Evolutionary conservation across 2,888 invertebrate species (phyloP), one percentile per base, ranked within the genome.

Genomic region (Epistrophe eligans): DNA sequence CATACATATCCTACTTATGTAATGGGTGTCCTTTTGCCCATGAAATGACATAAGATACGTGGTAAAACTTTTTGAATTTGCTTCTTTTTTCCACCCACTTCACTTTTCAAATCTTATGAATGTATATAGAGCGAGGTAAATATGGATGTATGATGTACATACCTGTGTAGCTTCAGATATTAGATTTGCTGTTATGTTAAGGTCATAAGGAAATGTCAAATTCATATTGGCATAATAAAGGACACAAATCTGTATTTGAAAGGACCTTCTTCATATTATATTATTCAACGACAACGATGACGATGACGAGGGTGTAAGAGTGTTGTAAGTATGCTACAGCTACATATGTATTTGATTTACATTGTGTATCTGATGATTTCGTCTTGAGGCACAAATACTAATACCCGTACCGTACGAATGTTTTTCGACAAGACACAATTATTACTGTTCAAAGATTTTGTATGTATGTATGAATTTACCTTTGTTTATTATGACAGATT

Each of bases 171-270:
- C 35, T 10, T 40, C 9, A 40, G 7, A 9, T 35, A 35, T 8
- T n/a, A 32, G 8, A 35, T 50, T 50, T 66, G 17, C 19, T 35
- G 35, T 50, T 35, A 67, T 67, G 38, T 67, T 45, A 35, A 45
- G 35, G 50, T 50, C 50, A 67, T 19, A 67, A 38, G 67, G 38
- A 67, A 50, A 67, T 50, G 67, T 67, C 67, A 67, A 50, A 67
- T 67, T 50, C 50, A 38, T 50, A 50, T 67, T 66, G 45, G 35
- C 50, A 58, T 45, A 67, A 67, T 67, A 50, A 67, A 50, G 67
- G 35, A 67, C 67, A 50, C 35, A 67, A 38, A 67, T 67, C 32
- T 67, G 32, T 50, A 15, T 38, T 67, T 50, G 19, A 64, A 64
- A 45, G 17, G 15, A 45, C 45, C 50, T 67, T 66, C 32, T 66